Evolutionary conservation across 2,113 vertebrate species (phyloP).

Genomic region (Asarcornis scutulata): DNA sequence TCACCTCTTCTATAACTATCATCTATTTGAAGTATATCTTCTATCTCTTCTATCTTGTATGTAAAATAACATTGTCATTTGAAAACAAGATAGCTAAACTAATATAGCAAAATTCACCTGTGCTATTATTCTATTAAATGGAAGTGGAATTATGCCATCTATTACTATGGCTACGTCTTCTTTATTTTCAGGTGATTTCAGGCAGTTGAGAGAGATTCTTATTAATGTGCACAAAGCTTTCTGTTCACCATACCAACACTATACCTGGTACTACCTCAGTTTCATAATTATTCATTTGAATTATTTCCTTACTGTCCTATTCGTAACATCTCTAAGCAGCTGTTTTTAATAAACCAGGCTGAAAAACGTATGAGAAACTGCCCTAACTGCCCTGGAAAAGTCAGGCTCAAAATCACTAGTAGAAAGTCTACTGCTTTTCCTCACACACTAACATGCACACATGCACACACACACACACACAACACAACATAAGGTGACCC

Average conservation of each 20-base stretch:
- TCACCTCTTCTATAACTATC: no score
- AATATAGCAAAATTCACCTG: neutral
- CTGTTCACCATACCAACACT: conserved; percentile 70
- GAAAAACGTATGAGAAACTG: conserved; percentile 33
- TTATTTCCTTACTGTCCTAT: conserved; percentile 17
- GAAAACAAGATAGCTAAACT: conserved; percentile 6
- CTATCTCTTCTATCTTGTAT: neutral
- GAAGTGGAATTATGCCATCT: neutral
- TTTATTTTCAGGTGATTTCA: conserved; percentile 21
- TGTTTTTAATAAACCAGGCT: conserved; percentile 79
- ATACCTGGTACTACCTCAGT: conserved; percentile 25
- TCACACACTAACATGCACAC: conserved; percentile 4
- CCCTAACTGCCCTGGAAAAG: neutral
- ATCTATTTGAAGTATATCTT: neutral
- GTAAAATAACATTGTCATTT: neutral
- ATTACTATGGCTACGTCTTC: neutral
- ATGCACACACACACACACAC: neutral
- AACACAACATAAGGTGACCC: conserved; percentile 1
- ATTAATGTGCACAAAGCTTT: conserved; percentile 32
- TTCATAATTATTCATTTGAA: conserved; percentile 5
- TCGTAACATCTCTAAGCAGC: conserved; percentile 67
- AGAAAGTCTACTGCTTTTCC: conserved; percentile 43
- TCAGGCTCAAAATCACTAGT: neutral
- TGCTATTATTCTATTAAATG: neutral
- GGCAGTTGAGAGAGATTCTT: conserved; percentile 50